phyloP scores from a whole-genome alignment of 2,113 vertebrate species.

The Bubo bubo region DNA sequence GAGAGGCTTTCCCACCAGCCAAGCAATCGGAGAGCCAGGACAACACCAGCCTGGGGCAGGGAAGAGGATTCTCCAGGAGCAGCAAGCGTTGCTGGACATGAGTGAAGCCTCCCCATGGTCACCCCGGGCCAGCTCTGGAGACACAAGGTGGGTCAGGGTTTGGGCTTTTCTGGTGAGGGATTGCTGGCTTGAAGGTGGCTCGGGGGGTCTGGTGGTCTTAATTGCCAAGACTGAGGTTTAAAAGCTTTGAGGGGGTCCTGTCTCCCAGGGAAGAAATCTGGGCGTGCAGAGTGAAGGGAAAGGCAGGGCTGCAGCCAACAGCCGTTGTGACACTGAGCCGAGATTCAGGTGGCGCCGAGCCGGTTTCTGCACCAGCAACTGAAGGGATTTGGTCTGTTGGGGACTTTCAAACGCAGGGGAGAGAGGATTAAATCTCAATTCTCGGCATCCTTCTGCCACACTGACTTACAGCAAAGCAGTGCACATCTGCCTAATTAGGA shows the following conservation, averaged over 20 bases:
- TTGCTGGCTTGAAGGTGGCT: rapidly evolving
- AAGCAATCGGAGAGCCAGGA: not conserved
- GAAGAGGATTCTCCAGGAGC: not conserved
- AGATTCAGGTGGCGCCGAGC: not conserved
- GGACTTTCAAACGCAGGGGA: not conserved
- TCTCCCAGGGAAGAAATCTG: not conserved
- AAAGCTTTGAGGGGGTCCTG: not conserved
- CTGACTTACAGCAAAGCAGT: not conserved
- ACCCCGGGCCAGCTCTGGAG: not conserved
- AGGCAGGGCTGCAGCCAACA: not conserved
- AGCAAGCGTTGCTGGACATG: rapidly evolving
- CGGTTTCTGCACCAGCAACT: rapidly evolving
- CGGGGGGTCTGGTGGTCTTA: not conserved
- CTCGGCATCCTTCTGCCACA: not conserved
- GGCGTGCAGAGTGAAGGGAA: rapidly evolving
- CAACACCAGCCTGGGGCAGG: rapidly evolving
- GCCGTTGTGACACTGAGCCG: rapidly evolving
- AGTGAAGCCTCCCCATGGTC: not conserved
- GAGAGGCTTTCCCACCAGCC: not conserved
- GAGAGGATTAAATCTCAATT: not conserved
- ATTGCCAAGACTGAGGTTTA: no score
- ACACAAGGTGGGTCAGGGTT: not conserved
- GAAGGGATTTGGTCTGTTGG: not conserved
- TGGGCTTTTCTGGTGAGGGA: rapidly evolving
- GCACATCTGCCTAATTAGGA: not conserved